These are phyloP conservation scores for Arrhopalites spinosus DNA, from an alignment of 2,888 invertebrate species.

Conservation along the genomic window DNA sequence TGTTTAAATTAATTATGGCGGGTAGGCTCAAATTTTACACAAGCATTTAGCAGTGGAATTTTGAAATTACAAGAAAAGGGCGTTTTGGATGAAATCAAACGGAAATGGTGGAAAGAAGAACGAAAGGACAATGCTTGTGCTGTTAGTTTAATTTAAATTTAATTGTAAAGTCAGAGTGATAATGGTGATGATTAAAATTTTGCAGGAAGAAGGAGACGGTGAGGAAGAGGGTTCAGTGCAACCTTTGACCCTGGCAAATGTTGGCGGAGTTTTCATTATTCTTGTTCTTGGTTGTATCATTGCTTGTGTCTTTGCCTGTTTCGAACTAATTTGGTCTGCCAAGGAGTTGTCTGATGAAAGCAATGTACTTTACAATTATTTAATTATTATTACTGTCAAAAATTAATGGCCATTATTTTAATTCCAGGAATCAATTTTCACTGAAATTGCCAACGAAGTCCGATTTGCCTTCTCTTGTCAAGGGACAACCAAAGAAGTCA, in stretches of 20 bases:
- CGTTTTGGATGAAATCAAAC: slow-evolving; percentile 87
- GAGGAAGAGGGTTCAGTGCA: slow-evolving; percentile 53
- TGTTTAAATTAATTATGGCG: neutral
- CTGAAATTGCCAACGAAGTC: neutral
- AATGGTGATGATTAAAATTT: neutral
- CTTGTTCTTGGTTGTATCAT: slow-evolving; percentile 90
- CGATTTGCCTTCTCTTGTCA: neutral
- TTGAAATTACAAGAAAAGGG: slow-evolving; percentile 95
- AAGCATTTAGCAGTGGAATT: slow-evolving; percentile 91
- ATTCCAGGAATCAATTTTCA: slow-evolving; percentile 3
- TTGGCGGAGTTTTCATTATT: slow-evolving; percentile 87
- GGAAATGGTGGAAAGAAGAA: slow-evolving; percentile 97
- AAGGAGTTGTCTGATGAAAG: slow-evolving; percentile 9
- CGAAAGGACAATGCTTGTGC: slow-evolving; percentile 76
- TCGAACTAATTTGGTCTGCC: slow-evolving; percentile 71
- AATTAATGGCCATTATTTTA: neutral
- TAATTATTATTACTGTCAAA: too few relatives aligned
- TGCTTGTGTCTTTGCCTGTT: slow-evolving; percentile 89
- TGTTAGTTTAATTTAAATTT: slow-evolving; percentile 32
- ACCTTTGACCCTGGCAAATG: slow-evolving; percentile 84
- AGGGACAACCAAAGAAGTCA: neutral
- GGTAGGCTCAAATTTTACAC: slow-evolving; percentile 27
- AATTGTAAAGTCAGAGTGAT: neutral
- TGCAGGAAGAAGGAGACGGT: slow-evolving; percentile 23
- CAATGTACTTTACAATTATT: neutral